Base-by-base conservation (phyloP, 37 sponge, comb jelly and placozoan genomes). In the Ephydatia muelleri region DNA sequence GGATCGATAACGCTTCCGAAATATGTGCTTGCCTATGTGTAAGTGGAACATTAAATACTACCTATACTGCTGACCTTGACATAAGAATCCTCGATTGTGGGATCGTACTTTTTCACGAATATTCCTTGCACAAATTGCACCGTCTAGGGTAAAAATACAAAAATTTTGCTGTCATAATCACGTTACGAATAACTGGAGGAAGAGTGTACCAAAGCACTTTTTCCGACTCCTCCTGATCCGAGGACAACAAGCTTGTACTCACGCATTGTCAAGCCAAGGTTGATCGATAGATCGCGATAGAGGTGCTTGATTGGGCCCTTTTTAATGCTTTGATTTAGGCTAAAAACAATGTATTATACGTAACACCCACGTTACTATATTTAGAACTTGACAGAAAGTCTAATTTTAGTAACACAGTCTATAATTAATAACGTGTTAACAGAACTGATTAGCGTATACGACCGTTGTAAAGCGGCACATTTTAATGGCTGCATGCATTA, bases 101-200 rank as follows among this genome's bases (percentile, higher is more conserved):
- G 99, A 72, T 98, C 96, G 77, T 98, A 98, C 77, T 98, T 98
- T 77, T 98, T 96, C 25, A 98, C 99, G 76, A 98, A 98, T 38
- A 98, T 98, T 9, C 99, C 99, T 87, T 98, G 99, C 16, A 98
- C 99, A 90, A 98, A 98, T 73, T 98, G 99, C 25, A 98, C 99
- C 43, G 99, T 98, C 97, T 97, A 69, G 65, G 27, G 67, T 28
- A 11, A 49, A 35, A 29, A 75, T 28, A 85, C 27, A 35, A 49
- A 0, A 73, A 25, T 38, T 40, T 4, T 43, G 27, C 6, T 27
- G 69, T 31, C 2, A 5, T 30, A 72, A n/a, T 29, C 27, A 9
- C 30, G 27, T 36, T 22, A 12, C 34, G 30, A 3, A 43, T 43
- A 43, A 43, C 3, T 43, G 6, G 11, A 28, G 35, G 14, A 6